Evolutionary conservation across 2,113 vertebrate species (phyloP), one percentile per base, ranked within the genome.

Genomic region (Pollimyrus isidori): DNA sequence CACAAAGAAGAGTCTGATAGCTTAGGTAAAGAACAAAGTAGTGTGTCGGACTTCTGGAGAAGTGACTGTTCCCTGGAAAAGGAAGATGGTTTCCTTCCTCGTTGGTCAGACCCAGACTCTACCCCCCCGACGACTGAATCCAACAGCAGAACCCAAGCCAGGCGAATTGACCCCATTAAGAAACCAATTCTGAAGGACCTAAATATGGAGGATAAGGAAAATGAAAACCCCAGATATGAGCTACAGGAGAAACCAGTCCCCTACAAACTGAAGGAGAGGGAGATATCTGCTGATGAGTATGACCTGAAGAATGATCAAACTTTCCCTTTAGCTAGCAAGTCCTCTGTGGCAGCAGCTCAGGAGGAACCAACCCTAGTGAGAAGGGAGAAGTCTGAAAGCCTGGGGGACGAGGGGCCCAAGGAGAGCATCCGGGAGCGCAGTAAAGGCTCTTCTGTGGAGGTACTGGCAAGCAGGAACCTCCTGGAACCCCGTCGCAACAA

Each of bases 151-250:
- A 93, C 93, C 26, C 73, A 95, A 87, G 95, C 93, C 0, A 96
- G 98, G 45, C 95, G 97, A 91, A 98, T 98, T 0, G 98, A 98
- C 0, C 98, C 98, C 0, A 98, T 99, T 92, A 99, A 99, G 95
- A 99, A 99, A 42, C 98, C 98, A 0, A 97, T 99, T 84, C 96
- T 99, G n/a, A 99, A 99, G 92, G 98, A 98, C 89, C 96, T 99
- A 26, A 99, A 99, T 91, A 97, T 99, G 0, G 98, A 99, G 88
- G 98, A 99, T 86, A 99, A 99, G 89, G 98, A 98, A 89, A 99
- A 98, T 84, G 98, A 99, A 86, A 96, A 97, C 26, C 98, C 98
- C 86, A 98, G 97, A 92, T 89, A 94, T 45, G 98, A 97, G 89
- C 95, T 95, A 0, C 97, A 98, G 87, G 98, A 97, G 90, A 93